Evolutionary conservation across 1,140 invertebrate species (phyloP).

Genomic region (Diorhabda sublineata): DNA sequence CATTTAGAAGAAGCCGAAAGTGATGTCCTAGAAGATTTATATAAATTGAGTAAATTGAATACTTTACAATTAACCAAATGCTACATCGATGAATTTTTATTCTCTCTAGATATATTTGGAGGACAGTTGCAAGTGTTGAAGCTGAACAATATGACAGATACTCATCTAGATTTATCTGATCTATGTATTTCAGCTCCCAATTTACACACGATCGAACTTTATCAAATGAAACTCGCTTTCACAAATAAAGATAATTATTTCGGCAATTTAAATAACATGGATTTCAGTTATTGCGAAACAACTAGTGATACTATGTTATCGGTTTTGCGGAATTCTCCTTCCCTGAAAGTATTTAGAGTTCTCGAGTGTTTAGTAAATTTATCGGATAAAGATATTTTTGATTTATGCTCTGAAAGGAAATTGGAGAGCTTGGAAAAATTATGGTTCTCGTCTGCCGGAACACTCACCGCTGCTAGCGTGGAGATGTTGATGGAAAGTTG

Average conservation of each 20-base stretch:
- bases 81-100: conserved; percentile 53
- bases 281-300: conserved; percentile 59
- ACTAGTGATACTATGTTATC: conserved; percentile 53
- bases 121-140: conserved; percentile 56
- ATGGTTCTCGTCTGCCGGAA: conserved; percentile 60
- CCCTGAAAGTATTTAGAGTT: conserved; percentile 54
- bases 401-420: conserved; percentile 48
- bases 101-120: conserved; percentile 54
- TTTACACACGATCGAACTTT: conserved; percentile 57
- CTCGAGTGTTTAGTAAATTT: conserved; percentile 56
- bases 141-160: conserved; percentile 53
- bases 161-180: conserved; percentile 56
- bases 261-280: conserved; percentile 57
- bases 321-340: conserved; percentile 55
- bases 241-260: conserved; percentile 56
- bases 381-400: conserved; percentile 59
- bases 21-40: conserved; percentile 53
- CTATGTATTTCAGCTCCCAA: conserved; percentile 46
- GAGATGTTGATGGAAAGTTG: conserved; percentile 60
- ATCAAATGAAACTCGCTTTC: conserved; percentile 56
- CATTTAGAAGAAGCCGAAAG: conserved; percentile 57
- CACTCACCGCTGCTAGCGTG: conserved; percentile 55
- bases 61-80: conserved; percentile 61
- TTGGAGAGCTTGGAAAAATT: conserved; percentile 53
- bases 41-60: conserved; percentile 50